These are phyloP conservation scores for Salpingus planirostris DNA, from an alignment of 2,888 invertebrate species.

Conservation along the genomic window DNA sequence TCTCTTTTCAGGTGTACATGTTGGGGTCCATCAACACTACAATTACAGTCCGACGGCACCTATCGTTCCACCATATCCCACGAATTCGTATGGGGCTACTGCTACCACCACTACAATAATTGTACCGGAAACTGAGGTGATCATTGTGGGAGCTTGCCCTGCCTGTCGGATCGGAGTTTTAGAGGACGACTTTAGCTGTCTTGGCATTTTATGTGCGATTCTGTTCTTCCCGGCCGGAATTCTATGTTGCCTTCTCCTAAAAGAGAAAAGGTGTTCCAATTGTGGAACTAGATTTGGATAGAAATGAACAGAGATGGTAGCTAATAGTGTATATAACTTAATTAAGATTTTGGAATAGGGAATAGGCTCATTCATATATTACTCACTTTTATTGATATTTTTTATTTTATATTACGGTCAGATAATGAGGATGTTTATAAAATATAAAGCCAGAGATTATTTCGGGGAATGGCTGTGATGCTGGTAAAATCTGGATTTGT, in stretches of 20 bases:
- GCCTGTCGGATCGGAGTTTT: conserved; percentile 80
- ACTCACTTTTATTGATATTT: too few relatives aligned
- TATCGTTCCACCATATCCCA: conserved; percentile 1
- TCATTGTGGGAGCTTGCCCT: conserved; percentile 80
- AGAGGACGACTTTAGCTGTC: conserved; percentile 79
- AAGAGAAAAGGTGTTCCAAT: conserved; percentile 77
- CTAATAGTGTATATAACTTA: too few relatives aligned
- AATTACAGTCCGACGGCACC: conserved; percentile 4
- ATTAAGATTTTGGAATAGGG: too few relatives aligned
- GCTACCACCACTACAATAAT: conserved; percentile 43
- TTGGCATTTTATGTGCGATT: conserved; percentile 77
- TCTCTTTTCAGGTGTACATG: too few relatives aligned
- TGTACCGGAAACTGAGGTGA: conserved; percentile 65
- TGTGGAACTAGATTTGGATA: conserved; percentile 71
- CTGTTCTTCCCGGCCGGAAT: conserved; percentile 82
- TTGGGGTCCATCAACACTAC: conserved; percentile 9
- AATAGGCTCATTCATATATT: too few relatives aligned
- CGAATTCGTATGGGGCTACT: conserved; percentile 20
- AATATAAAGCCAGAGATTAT: too few relatives aligned
- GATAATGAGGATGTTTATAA: too few relatives aligned
- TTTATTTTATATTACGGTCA: too few relatives aligned
- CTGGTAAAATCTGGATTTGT: too few relatives aligned
- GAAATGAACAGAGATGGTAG: too few relatives aligned
- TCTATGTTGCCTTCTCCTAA: conserved; percentile 75
- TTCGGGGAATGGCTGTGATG: too few relatives aligned